These are phyloP conservation scores for Hemicordylus capensis DNA, from an alignment of 2,113 vertebrate genomes.

Conservation along the genomic window DNA sequence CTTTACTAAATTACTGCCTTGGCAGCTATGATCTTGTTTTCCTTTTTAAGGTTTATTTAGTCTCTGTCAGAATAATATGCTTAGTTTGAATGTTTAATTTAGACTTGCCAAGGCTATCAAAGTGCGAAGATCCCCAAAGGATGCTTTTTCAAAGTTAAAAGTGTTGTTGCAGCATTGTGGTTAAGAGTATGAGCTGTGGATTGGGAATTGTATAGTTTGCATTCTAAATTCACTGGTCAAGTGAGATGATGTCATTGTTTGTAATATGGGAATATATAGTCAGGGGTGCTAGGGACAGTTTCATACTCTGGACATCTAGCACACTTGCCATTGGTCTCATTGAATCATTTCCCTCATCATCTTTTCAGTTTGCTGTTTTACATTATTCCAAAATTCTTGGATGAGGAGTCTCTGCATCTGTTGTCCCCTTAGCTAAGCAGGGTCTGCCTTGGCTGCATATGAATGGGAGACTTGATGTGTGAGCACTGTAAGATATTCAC, in stretches of 20 bases:
- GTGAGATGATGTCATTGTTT: background rate
- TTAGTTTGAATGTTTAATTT: background rate
- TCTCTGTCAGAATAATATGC: background rate
- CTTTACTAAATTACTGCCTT: background rate
- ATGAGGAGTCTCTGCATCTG: too few species aligned
- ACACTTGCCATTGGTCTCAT: background rate
- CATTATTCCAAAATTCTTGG: background rate
- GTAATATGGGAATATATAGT: background rate
- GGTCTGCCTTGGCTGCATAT: too few species aligned
- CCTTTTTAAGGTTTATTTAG: background rate
- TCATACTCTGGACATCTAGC: background rate
- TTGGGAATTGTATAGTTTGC: too few species aligned
- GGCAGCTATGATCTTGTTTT: constrained; percentile 7
- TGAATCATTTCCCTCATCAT: background rate
- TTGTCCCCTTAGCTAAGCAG: too few species aligned
- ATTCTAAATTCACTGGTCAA: too few species aligned
- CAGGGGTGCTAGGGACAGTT: background rate
- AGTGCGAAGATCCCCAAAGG: background rate
- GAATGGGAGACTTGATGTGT: too few species aligned
- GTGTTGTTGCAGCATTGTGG: background rate
- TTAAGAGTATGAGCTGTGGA: too few species aligned
- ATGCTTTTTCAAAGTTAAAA: background rate
- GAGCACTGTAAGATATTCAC: too few species aligned
- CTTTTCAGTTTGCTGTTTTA: background rate
- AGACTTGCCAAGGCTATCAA: background rate